These are phyloP conservation scores for Galagoides demidoff DNA, from an alignment of 2,797 vertebrate genomes.

Conservation along the genomic window DNA sequence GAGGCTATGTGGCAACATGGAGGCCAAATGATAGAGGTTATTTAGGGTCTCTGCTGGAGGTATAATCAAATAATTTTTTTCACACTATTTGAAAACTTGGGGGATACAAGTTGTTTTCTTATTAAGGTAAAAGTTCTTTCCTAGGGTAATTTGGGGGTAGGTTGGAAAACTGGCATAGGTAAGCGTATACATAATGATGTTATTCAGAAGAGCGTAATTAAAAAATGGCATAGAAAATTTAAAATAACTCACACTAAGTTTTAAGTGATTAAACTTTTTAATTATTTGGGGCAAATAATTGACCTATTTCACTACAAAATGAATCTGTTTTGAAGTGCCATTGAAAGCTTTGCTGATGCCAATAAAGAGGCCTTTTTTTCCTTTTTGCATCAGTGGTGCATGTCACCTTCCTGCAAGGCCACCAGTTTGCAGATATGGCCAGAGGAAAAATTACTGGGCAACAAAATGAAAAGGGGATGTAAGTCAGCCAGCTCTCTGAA, in stretches of 20 bases:
- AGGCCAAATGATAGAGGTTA: neutral
- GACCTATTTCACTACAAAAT: constrained; percentile 36
- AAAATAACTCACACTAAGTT: constrained; percentile 34
- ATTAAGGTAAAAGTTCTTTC: neutral
- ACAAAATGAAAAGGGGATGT: constrained; percentile 60
- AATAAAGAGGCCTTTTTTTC: neutral
- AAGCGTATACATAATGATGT: neutral
- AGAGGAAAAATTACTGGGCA: constrained; percentile 72
- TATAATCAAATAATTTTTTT: neutral
- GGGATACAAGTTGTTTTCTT: neutral
- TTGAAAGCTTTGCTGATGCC: neutral
- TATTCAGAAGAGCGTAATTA: neutral
- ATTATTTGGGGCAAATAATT: constrained; percentile 55
- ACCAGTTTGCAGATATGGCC: constrained; percentile 57
- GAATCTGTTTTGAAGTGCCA: neutral
- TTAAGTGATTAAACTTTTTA: constrained; percentile 46
- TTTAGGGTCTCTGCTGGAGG: neutral
- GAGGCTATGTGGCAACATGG: neutral
- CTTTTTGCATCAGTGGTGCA: constrained; percentile 51
- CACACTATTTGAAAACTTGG: neutral
- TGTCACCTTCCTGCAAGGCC: constrained; percentile 68
- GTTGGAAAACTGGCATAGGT: constrained; percentile 1
- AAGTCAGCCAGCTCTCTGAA: constrained; percentile 65
- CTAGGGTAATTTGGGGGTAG: neutral
- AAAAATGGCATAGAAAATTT: neutral